Conservation (phyloP, 2,113 vertebrate genomes). For the Alectura lathami region DNA sequence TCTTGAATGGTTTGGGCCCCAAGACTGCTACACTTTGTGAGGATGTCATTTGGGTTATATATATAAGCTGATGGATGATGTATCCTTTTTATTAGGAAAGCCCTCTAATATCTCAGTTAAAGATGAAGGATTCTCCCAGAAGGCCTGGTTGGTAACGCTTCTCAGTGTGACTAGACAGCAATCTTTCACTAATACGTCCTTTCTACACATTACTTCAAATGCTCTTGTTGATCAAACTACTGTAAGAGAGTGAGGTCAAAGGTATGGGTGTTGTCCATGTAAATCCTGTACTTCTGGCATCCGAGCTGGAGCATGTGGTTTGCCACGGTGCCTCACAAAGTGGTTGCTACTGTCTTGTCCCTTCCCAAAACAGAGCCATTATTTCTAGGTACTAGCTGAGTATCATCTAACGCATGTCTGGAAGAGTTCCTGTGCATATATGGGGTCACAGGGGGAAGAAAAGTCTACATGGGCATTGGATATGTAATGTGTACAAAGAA, state of each 20-base stretch:
- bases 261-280: rapidly evolving
- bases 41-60: constrained; percentile 69
- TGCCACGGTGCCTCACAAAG: background rate
- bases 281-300: background rate
- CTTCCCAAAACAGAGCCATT: background rate
- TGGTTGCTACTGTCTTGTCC: background rate
- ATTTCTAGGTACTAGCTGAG: background rate
- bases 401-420: background rate
- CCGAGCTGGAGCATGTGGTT: background rate
- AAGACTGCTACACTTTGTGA: constrained; percentile 65
- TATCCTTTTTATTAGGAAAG: constrained; percentile 64
- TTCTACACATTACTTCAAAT: background rate
- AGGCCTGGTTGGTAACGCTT: background rate
- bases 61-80: constrained; percentile 63
- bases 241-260: background rate
- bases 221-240: background rate
- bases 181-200: background rate
- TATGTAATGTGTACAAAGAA: background rate
- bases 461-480: rapidly evolving
- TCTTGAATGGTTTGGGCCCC: constrained; percentile 74
- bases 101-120: constrained; percentile 57
- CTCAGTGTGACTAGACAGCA: background rate
- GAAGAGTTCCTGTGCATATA: background rate
- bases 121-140: constrained; percentile 42
- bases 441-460: background rate